Percentiles rank a stretch among this genome's conserved stretches.
Evolutionary conservation across 2,113 vertebrate species (phyloP).

Genomic region (Syngnathoides biaculeatus): DNA sequence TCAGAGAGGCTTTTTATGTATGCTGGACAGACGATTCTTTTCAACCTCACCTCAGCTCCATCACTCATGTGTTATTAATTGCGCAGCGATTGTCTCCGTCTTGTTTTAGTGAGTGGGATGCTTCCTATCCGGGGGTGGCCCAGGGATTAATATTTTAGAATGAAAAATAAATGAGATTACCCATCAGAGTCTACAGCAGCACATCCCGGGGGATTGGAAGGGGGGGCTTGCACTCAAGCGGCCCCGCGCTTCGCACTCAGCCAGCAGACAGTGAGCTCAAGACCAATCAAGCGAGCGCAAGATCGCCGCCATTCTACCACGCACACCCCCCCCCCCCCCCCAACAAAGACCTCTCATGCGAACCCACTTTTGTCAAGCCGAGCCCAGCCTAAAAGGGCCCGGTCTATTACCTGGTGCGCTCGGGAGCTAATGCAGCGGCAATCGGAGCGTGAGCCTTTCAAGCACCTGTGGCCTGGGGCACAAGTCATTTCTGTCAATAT

Average conservation of each 20-base stretch:
- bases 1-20: conserved; percentile 37
- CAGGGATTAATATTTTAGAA: conserved; percentile 74
- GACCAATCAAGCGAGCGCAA: conserved; percentile 64
- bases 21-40: conserved; percentile 49
- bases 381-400: conserved; percentile 47
- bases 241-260: conserved; percentile 67
- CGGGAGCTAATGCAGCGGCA: conserved; percentile 44
- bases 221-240: conserved; percentile 66
- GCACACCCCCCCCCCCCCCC: conserved; percentile 36
- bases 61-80: conserved; percentile 75
- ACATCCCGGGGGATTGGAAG: conserved; percentile 59
- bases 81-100: conserved; percentile 64
- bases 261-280: conserved; percentile 64
- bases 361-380: conserved; percentile 37
- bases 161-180: conserved; percentile 77
- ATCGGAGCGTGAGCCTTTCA: conserved; percentile 35
- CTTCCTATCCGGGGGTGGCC: conserved; percentile 64
- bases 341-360: conserved; percentile 60
- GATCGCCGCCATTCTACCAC: conserved; percentile 53
- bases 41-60: conserved; percentile 14
- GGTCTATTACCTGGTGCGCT: conserved; percentile 51
- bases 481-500: conserved; percentile 52
- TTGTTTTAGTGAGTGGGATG: conserved; percentile 72
- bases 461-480: conserved; percentile 60
- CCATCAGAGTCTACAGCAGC: conserved; percentile 67